Base-by-base conservation (phyloP, 2,797 vertebrate species). In the Pangasius djambal region DNA sequence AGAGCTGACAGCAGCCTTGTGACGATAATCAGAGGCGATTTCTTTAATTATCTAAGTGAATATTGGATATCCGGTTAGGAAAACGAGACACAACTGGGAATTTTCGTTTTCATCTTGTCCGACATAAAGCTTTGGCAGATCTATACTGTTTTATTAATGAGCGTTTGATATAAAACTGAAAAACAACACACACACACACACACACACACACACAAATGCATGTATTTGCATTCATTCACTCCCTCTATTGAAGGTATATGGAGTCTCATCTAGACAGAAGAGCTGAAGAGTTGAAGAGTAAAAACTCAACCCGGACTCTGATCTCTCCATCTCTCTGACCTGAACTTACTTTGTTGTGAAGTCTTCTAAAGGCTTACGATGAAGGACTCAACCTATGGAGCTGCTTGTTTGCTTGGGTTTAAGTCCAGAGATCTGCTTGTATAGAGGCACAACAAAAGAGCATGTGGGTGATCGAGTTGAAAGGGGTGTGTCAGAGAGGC, bases 81-180 rank as follows among this genome's bases (percentile, higher is more conserved):
- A 87, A 92, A 79, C 57, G 70, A 86, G 78, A 90, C 86, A 87
- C 91, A 92, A 87, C 90, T 91, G 93, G 84, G 50, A 90, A 83
- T 91, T 89, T 61, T 67, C 4, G 37, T 82, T 90, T 91, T 91
- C 84, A 90, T 89, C 88, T 84, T 61, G 75, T 77, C 74, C 50
- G 69, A 91, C 87, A 55, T 83, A 83, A 91, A 86, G 83, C 86
- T 88, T 61, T 57, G 85, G 79, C 82, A 90, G 88, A 89, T 90
- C 69, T 86, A 63, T 87, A 70, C 82, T 90, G 88, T 85, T 90
- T 91, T 90, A 91, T 91, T 91, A 87, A 91, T 90, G 87, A 89
- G 89, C 20, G 63, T 86, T 82, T 79, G 81, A 89, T 91, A 77
- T 55, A 34, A 72, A 78, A 90, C 89, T 69, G 63, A 37, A 63